Base-by-base conservation (phyloP, 2,113 vertebrate genomes). In the human region DNA sequence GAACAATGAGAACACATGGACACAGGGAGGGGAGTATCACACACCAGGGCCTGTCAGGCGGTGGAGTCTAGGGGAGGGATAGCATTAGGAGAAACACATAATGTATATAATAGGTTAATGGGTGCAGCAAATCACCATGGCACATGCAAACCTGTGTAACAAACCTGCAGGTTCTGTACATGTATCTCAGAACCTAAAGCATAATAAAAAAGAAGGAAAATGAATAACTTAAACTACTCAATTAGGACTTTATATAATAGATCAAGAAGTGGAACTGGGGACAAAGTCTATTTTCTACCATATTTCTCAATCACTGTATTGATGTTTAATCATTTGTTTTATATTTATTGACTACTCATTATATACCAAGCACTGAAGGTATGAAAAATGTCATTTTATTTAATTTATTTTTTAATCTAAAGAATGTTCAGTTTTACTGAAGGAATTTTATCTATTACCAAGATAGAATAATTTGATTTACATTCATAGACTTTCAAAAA, bases 361-460 rank as follows among this genome's bases (percentile, higher is more conserved):
- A 6, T 85, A 18, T 38, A 13, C 6, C 32, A 73, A 25, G 2
- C 7, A 81, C 2, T 81, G 14, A 70, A 45, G 38, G 9, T 13
- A 76, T 95, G 38, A 80, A 96, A 84, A 64, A 87, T 76, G 82
- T 27, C 48, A 55, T 68, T 88, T 93, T 45, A 68, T 22, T 79
- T 35, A 86, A 16, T 89, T 89, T 1, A 9, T 10, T 93, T 87
- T 93, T 89, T 76, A 4, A 57, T 72, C 6, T 94, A 70, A 64
- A 59, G 48, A 89, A 18, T 55, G 1, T 75, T 94, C 38, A 59
- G 14, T 75, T 87, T 97, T 43, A 8, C 38, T 78, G 3, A 75
- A 18, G 10, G 52, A 79, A 66, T 72, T 83, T 48, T 92, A 22
- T 94, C 84, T 52, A 50, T 76, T 90, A 76, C 16, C 89, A 13